Percentiles rank a stretch among this genome's conserved stretches.
phyloP scores from a whole-genome alignment of 2,888 invertebrate species.

The Tricholauxania praeusta region DNA sequence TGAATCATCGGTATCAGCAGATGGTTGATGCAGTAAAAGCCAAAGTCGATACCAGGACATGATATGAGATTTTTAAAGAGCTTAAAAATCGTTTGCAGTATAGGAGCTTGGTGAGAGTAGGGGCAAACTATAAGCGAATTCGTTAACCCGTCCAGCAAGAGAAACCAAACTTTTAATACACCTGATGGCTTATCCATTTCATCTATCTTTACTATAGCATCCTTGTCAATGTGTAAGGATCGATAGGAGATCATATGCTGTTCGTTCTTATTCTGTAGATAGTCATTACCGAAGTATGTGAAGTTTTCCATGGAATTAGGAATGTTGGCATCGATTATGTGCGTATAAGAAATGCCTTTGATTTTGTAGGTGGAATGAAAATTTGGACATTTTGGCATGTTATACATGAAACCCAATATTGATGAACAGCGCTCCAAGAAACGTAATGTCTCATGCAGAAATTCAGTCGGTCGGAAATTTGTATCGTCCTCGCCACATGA shows the following conservation, averaged over 20 bases:
- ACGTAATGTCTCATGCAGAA: constrained; percentile 80
- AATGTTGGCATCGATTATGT: constrained; percentile 87
- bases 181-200: constrained; percentile 83
- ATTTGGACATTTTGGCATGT: constrained; percentile 94
- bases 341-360: constrained; percentile 81
- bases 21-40: constrained; percentile 92
- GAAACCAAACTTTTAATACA: constrained; percentile 90
- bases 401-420: constrained; percentile 91
- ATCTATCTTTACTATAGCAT: constrained; percentile 68
- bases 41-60: constrained; percentile 89
- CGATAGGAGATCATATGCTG: constrained; percentile 72
- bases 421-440: constrained; percentile 88
- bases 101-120: constrained; percentile 88
- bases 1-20: constrained; percentile 92
- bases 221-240: constrained; percentile 68
- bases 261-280: constrained; percentile 73
- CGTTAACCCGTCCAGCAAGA: constrained; percentile 87
- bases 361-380: constrained; percentile 91
- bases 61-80: constrained; percentile 81
- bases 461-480: constrained; percentile 68
- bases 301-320: constrained; percentile 79
- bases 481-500: constrained; percentile 69
- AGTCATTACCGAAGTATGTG: constrained; percentile 76
- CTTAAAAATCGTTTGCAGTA: constrained; percentile 89
- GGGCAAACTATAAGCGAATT: constrained; percentile 86